Percentiles rank a stretch among this genome's conserved stretches.
Conservation (phyloP, 2,113 vertebrate genomes). For the Seriola quinqueradiata region DNA sequence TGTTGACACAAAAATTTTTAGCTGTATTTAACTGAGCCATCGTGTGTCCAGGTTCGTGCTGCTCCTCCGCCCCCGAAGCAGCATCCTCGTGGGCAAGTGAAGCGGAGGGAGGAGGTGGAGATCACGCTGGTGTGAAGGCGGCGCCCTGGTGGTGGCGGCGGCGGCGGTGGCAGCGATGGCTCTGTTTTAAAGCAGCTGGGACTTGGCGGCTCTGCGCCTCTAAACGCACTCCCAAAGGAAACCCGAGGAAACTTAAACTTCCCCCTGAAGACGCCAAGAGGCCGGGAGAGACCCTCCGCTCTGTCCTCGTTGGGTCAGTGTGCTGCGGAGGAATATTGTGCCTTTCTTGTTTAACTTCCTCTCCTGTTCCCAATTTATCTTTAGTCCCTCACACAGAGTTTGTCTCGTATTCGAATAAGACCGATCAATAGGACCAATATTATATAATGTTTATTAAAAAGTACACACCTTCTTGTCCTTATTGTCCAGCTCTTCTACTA, state of each 20-base stretch:
- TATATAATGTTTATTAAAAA: neutral
- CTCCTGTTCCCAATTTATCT: neutral
- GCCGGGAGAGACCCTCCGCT: neutral
- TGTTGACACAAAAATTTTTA: no score
- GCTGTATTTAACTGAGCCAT: neutral
- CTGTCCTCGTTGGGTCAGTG: constrained; percentile 21
- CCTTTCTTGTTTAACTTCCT: constrained; percentile 50
- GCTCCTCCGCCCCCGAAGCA: constrained; percentile 85
- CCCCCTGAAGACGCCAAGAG: constrained; percentile 13
- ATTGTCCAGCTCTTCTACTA: neutral
- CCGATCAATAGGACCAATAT: neutral
- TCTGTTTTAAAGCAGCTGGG: constrained; percentile 17
- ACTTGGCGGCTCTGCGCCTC: constrained; percentile 17
- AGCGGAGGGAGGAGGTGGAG: constrained; percentile 84
- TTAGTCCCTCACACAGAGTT: neutral
- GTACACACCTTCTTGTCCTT: neutral
- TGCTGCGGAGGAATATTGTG: constrained; percentile 49
- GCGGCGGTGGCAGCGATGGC: neutral
- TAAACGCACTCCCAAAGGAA: constrained; percentile 46
- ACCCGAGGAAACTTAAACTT: constrained; percentile 22
- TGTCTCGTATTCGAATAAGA: neutral
- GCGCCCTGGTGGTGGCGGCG: constrained; percentile 30
- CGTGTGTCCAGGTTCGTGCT: constrained; percentile 76
- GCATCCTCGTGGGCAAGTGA: constrained; percentile 85
- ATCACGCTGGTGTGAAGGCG: constrained; percentile 82